Evolutionary conservation across 2,797 vertebrate genomes (phyloP).

Genomic region (Mycteria americana): DNA sequence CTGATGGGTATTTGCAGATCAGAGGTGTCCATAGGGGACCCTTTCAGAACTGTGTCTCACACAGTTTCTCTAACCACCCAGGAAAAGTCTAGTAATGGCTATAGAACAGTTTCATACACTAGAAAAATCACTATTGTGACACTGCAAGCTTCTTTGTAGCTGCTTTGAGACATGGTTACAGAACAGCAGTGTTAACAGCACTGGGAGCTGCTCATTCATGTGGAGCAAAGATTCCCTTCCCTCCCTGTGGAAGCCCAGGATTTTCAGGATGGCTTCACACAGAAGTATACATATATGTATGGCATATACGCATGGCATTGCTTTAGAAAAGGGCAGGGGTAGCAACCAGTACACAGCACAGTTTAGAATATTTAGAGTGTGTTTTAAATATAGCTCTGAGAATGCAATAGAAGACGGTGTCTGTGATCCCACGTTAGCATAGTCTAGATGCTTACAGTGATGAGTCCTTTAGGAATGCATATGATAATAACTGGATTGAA

Average conservation of each 20-base stretch:
- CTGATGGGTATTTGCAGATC: background rate
- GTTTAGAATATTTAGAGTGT: background rate
- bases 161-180: background rate
- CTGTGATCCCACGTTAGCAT: conserved; percentile 1
- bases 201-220: background rate
- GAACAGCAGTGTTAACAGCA: background rate
- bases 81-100: background rate
- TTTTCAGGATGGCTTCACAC: background rate
- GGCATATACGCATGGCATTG: background rate
- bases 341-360: background rate
- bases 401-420: background rate
- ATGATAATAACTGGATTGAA: conserved; percentile 1
- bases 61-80: background rate
- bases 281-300: background rate
- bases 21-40: background rate
- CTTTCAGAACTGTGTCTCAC: background rate
- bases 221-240: background rate
- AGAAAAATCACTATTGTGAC: background rate
- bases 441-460: background rate
- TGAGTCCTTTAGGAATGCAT: background rate
- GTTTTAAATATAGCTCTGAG: background rate
- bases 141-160: background rate
- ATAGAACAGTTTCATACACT: background rate
- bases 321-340: background rate
- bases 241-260: background rate